Percentiles rank a stretch among this genome's conserved stretches.
phyloP scores from a whole-genome alignment of 1,140 invertebrate genomes.

The Adoxophyes honmai region DNA sequence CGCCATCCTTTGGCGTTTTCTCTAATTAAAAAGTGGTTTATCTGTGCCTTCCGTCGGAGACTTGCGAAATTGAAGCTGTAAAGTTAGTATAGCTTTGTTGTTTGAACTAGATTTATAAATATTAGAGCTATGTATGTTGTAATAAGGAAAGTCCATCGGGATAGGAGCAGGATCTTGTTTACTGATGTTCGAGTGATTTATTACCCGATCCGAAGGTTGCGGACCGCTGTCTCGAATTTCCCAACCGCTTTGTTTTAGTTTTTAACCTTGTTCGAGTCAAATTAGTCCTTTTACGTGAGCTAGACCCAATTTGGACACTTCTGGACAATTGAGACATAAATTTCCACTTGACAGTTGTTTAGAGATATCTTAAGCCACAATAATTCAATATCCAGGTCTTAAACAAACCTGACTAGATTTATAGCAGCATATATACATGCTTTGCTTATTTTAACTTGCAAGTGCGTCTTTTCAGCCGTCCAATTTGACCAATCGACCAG shows the following conservation, averaged over 20 bases:
- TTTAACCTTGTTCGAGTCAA: constrained; percentile 21
- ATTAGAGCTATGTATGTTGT: not conserved
- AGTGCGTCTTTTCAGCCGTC: too few relatives aligned
- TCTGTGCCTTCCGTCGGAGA: too few relatives aligned
- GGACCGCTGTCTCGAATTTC: constrained; percentile 11
- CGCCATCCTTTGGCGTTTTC: not conserved
- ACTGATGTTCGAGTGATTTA: constrained; percentile 29
- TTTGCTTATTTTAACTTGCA: too few relatives aligned
- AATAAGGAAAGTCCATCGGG: constrained; percentile 11
- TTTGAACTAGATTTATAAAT: not conserved
- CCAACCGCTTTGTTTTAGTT: constrained; percentile 22
- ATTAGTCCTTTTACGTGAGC: constrained; percentile 24
- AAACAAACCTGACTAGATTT: too few relatives aligned
- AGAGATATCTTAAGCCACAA: too few relatives aligned
- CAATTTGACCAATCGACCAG: too few relatives aligned
- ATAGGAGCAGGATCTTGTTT: constrained; percentile 16
- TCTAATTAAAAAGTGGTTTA: not conserved
- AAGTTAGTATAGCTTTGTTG: not conserved
- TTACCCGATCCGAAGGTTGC: constrained; percentile 17
- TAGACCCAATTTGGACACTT: constrained; percentile 16
- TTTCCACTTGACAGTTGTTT: too few relatives aligned
- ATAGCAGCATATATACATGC: too few relatives aligned
- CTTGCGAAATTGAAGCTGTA: too few relatives aligned
- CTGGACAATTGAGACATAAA: too few relatives aligned
- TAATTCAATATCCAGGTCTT: too few relatives aligned